A percentile compares a stretch with the other conserved stretches of the same genome.
These are phyloP conservation scores for Pachyrhynchus sulphureomaculatus DNA, from an alignment of 1,140 invertebrate genomes.

Conservation along the genomic window DNA sequence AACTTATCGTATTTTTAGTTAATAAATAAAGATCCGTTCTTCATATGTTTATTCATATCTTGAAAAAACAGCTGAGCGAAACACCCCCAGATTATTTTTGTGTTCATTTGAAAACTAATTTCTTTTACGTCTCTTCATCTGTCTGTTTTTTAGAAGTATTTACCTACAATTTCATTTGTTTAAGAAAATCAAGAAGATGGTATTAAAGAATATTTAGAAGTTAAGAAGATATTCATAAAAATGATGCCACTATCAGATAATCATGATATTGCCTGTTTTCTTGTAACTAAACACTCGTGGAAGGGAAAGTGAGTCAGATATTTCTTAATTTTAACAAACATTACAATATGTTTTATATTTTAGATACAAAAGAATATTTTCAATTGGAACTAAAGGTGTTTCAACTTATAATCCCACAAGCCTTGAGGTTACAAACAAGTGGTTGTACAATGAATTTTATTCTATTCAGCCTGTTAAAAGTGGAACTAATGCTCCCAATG, in stretches of 20 bases:
- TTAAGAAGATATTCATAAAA: constrained; percentile 43
- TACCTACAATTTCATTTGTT: too few species aligned
- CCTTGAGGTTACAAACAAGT: constrained; percentile 95
- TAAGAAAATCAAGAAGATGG: too few species aligned
- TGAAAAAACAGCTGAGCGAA: too few species aligned
- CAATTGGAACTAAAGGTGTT: constrained; percentile 91
- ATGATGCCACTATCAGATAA: constrained; percentile 87
- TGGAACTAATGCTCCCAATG: constrained; percentile 55
- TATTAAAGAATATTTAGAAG: not conserved
- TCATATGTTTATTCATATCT: too few species aligned
- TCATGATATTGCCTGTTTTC: constrained; percentile 89
- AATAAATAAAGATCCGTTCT: not conserved
- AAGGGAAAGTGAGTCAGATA: constrained; percentile 82
- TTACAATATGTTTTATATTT: constrained; percentile 28
- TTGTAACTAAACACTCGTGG: constrained; percentile 95
- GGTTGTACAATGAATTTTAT: constrained; percentile 82
- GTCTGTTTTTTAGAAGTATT: too few species aligned
- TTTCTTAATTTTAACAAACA: not conserved
- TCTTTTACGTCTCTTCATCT: too few species aligned
- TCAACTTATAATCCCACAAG: constrained; percentile 95
- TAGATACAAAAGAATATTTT: constrained; percentile 97
- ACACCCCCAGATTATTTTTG: too few species aligned
- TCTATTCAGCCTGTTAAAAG: constrained; percentile 68
- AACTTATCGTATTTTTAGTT: too few species aligned
- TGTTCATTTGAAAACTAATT: too few species aligned